Evolutionary conservation across 2,797 vertebrate species (phyloP).

Genomic region (Muraenolepis orangiensis): DNA sequence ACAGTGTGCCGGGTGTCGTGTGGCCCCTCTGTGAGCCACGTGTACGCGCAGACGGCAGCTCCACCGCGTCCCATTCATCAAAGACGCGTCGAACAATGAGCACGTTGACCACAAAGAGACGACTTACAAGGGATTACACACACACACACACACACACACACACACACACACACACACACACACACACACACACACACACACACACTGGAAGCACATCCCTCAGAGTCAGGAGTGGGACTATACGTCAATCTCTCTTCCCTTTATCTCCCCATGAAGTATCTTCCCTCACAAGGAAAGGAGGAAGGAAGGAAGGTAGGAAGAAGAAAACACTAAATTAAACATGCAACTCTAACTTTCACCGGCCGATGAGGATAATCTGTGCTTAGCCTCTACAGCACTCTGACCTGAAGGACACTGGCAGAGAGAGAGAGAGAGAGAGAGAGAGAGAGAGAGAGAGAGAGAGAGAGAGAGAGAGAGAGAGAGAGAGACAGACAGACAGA

Average conservation of each 20-base stretch:
- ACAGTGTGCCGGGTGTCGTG: no score
- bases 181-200: conserved; percentile 46
- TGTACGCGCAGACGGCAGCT: neutral
- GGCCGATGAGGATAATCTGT: no score
- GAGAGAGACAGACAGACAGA: neutral
- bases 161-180: conserved; percentile 54
- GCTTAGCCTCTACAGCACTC: no score
- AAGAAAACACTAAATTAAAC: neutral
- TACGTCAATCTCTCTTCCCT: conserved; percentile 6
- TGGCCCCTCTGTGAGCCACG: neutral
- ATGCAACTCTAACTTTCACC: neutral
- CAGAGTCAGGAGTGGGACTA: conserved; percentile 19
- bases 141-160: conserved; percentile 51
- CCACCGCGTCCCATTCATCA: conserved; percentile 9
- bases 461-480: neutral
- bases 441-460: neutral
- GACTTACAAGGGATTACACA: conserved; percentile 68
- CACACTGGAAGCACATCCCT: conserved; percentile 65
- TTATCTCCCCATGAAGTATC: neutral
- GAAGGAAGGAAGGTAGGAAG: neutral
- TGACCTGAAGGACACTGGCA: no score
- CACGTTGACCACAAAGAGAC: conserved; percentile 63
- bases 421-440: no score
- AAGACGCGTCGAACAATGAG: conserved; percentile 47
- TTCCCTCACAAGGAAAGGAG: neutral